Base-by-base conservation (phyloP, 92 coral and sea anemone species). In the Parazoanthus darwini region DNA sequence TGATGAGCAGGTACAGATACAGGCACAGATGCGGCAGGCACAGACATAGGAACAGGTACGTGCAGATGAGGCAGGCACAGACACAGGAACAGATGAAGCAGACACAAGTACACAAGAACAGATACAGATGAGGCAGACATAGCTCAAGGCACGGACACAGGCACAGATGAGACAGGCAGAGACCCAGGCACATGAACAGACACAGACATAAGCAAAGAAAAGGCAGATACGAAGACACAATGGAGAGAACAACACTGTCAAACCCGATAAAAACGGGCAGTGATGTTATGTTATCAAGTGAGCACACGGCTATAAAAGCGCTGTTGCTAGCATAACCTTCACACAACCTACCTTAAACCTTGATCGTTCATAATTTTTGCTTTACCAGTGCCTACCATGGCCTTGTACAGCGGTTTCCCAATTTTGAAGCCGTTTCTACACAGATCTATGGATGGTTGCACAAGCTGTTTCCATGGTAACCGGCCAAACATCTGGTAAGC, bases 391-490 rank as follows among this genome's bases (percentile, higher is more conserved):
- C 74, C 80, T 58, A 39, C 1, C 90, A 90, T 90, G 48, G 74
- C 90, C 22, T 59, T 73, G 73, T 90, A 39, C 44, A 90, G 76
- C 25, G 80, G 74, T 37, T 80, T 81, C 2, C 86, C 82, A 68
- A 90, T 80, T 9, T 85, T 78, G 72, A 90, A 90, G 48, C 92
- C 92, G 15, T 86, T 86, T 77, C 43, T 90, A 43, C 92, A 90
- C 58, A 86, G 76, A 38, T 86, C 87, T 80, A 90, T 90, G 35
- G 92, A 37, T 56, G 92, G 92, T 33, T 90, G 86, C 38, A 90
- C 90, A 66, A 90, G 74, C n/a, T 90, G 82, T 71, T 80, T 86
- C 92, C 92, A 90, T 18, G 74, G 77, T 46, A 90, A 79, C 26
- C 76, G 63, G 36, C 92, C 92, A 74, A 86, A 88, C 85, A 43